These are phyloP conservation scores for Gordius sp. DNA, from an alignment of 2,888 invertebrate genomes.

Conservation along the genomic window DNA sequence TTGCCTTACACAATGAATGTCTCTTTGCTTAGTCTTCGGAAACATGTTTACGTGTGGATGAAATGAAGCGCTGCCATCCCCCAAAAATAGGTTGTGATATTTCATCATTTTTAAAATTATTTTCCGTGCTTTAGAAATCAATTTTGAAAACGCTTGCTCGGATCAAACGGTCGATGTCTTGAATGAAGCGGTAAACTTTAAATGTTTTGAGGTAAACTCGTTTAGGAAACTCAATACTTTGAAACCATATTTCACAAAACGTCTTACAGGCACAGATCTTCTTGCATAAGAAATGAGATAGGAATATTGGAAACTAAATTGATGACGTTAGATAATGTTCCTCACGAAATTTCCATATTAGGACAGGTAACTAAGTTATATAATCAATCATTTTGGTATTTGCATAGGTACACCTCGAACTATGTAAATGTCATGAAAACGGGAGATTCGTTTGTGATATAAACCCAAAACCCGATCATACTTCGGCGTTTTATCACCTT, in stretches of 20 bases:
- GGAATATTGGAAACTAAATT: no score
- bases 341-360: neutral
- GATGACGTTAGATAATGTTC: neutral
- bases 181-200: no score
- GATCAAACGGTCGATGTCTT: no score
- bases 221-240: neutral
- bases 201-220: neutral
- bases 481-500: slow-evolving; percentile 34
- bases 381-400: neutral
- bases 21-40: no score
- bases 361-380: neutral
- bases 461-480: slow-evolving; percentile 24
- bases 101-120: no score
- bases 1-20: no score
- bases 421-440: slow-evolving; percentile 35
- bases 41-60: no score
- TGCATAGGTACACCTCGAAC: slow-evolving; percentile 32
- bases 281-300: neutral
- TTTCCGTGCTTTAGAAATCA: no score
- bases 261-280: neutral
- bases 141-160: no score
- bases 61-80: no score
- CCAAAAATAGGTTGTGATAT: no score
- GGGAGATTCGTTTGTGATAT: slow-evolving; percentile 28
- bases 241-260: slow-evolving; percentile 2